Base-by-base conservation (phyloP, 2,888 invertebrate genomes). In the Dolichomitus sp. region DNA sequence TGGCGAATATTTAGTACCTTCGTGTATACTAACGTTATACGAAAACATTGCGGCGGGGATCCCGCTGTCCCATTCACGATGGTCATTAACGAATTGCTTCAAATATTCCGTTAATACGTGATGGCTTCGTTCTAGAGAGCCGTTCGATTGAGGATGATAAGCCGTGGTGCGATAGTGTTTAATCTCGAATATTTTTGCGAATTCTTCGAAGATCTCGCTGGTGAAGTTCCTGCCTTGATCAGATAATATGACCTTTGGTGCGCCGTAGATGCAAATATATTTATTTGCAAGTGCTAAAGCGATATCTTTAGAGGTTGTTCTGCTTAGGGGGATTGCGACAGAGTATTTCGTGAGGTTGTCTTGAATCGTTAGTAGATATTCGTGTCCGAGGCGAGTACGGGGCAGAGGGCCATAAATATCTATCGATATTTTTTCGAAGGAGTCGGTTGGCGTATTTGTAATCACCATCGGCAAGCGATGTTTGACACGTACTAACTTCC, bases 1-100 rank as follows among this genome's bases (percentile, higher is more conserved):
- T 1, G 59, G 59, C 1, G 82, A 54, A 7, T 52, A 79, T 3
- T 69, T 65, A 0, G 84, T 78, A 1, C 45, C 66, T 17, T 75
- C 75, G 54, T 75, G 65, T 1, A 30, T 14, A 54, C 57, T 75
- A 0, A 45, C 14, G 27, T 73, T 63, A 14, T 73, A 63, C 5
- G 33, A 33, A 33, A 33, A 50, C 37, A 65, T 74, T 14, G 65
- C 65, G 2, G n/a, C 12, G 1, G 42, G 40, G 0, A 66, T 17
- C 66, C 75, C 57, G 6, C n/a, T 42, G 5, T 66, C 65, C 66
- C 75, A 75, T 30, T 75, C 75, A 2, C 33, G 50, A 0, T 54
- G 42, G 7, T 45, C 9, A 9, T 65, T 19, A 0, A 57, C 17
- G 40, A 54, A 75, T 50, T 66, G 54, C 19, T 75, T 57, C 3